phyloP scores from a whole-genome alignment of 2,888 invertebrate species.

The Agrotis ipsilon region DNA sequence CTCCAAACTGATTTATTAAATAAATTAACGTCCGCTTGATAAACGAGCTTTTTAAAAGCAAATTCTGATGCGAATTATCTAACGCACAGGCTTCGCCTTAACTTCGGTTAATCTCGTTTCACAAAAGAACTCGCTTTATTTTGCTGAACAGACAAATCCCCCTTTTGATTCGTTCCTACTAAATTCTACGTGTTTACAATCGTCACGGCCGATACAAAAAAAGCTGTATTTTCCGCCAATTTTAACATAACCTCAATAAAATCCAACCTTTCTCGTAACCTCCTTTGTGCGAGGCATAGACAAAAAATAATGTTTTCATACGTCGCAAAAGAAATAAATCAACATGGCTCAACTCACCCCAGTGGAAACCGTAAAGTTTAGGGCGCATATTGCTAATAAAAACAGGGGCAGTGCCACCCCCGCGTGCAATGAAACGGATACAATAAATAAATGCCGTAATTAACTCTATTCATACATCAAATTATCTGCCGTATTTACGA shows the following conservation, averaged over 20 bases:
- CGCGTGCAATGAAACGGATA: conserved; percentile 83
- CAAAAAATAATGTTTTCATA: conserved; percentile 68
- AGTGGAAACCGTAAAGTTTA: conserved; percentile 74
- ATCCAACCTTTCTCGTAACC: conserved; percentile 64
- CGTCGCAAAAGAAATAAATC: conserved; percentile 78
- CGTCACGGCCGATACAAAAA: conserved; percentile 66
- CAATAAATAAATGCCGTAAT: conserved; percentile 89
- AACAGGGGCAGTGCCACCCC: conserved; percentile 78
- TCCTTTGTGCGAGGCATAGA: conserved; percentile 65
- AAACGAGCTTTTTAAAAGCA: conserved; percentile 81
- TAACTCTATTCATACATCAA: conserved; percentile 88
- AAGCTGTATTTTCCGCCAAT: conserved; percentile 73
- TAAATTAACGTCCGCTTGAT: conserved; percentile 84
- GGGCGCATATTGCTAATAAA: conserved; percentile 83
- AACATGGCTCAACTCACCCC: conserved; percentile 75
- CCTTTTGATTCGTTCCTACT: conserved; percentile 65
- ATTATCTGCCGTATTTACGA: conserved; percentile 81
- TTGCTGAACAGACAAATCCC: conserved; percentile 68
- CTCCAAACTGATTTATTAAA: conserved; percentile 87
- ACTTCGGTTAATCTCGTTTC: conserved; percentile 61
- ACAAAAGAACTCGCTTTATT: conserved; percentile 67
- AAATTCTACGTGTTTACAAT: conserved; percentile 66
- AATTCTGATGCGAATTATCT: conserved; percentile 74
- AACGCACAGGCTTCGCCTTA: conserved; percentile 66
- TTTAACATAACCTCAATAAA: conserved; percentile 73